Evolutionary conservation across 2,113 vertebrate genomes (phyloP), one percentile per base, ranked within the genome.

Genomic region (Hyperopisus bebe): DNA sequence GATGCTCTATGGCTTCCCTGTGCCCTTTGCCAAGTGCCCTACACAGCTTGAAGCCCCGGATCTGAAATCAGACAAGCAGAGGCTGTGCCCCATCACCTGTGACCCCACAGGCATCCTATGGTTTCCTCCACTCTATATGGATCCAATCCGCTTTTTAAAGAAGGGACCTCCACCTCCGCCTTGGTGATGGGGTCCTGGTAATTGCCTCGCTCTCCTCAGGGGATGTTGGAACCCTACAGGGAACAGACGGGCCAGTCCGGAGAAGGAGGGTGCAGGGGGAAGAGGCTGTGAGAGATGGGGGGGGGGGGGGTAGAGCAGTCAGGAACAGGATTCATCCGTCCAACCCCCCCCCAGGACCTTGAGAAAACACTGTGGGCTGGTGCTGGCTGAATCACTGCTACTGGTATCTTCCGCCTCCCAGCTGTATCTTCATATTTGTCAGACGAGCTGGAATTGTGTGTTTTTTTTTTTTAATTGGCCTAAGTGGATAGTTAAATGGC

Each of bases 121-220:
- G 74, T 17, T 47, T 84, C 7, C 44, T 47, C 44, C 46, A 13
- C 80, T 70, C 13, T 27, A 31, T 83, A 83, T 55, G 35, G 27
- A 55, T 44, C 74, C 35, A 21, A 21, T 21, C 47, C 21, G 48
- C 21, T 58, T 35, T 17, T 48, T 48, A 35, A 82, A 50, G n/a
- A 21, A 35, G 15, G 6, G 47, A 44, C 44, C 88, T 31, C 31
- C 31, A 19, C 39, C 48, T 83, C 88, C 31, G 88, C 46, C 62
- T 39, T 17, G 44, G 74, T 10, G 21, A 31, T 35, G 11, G 88
- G 62, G 48, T 83, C 88, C 27, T 47, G 11, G 70, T 89, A 83
- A 83, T 89, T 89, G 88, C 66, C 19, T 88, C 47, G 11, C 47
- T 89, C 70, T 82, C 15, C 44, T 89, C 42, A 3, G 70, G 88